Base-by-base conservation (phyloP, 2,888 invertebrate genomes). In the Cartodere bifasciata region DNA sequence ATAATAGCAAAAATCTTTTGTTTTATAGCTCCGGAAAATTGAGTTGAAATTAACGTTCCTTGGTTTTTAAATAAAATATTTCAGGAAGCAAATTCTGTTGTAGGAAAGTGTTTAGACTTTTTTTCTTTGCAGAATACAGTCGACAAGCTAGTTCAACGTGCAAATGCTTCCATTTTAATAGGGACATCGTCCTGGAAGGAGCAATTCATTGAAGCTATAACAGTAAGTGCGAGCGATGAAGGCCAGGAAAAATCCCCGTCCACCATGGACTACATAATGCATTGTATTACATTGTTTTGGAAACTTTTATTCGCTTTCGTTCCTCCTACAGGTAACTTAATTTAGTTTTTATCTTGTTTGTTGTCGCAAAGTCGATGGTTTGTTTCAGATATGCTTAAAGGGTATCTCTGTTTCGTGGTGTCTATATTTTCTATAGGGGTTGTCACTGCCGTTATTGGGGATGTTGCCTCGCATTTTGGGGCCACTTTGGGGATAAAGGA, bases 101-200 rank as follows among this genome's bases (percentile, higher is more conserved):
- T n/a, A n/a, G n/a, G n/a, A n/a, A n/a, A n/a, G n/a, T n/a, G n/a
- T n/a, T n/a, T n/a, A n/a, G n/a, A n/a, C n/a, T n/a, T n/a, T 22
- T 36, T 40, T 42, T 51, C 49, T 45, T 67, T 67, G 5, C 68
- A 91, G 86, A 92, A 87, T 58, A 92, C 92, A 23, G 97, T 98
- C 38, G 98, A 98, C 66, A 94, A 95, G 62, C 72, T 98, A 60
- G 85, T 98, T 45, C 92, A 95, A 67, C 78, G 92, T 56, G 92
- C 95, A 39, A 95, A 95, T 61, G 85, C 91, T 24, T 92, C 95
- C 11, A 72, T 95, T 40, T 75, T 95, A 40, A 76, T 85, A 45
- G 83, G 97, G 37, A 94, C 97, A 11, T 91, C 91, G n/a, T 91
- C 94, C 1, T 98, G 98, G 98, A 87, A 84, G 58, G 98, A 99